phyloP scores from a whole-genome alignment of 2,888 invertebrate species.

The Lymantria dispar region DNA sequence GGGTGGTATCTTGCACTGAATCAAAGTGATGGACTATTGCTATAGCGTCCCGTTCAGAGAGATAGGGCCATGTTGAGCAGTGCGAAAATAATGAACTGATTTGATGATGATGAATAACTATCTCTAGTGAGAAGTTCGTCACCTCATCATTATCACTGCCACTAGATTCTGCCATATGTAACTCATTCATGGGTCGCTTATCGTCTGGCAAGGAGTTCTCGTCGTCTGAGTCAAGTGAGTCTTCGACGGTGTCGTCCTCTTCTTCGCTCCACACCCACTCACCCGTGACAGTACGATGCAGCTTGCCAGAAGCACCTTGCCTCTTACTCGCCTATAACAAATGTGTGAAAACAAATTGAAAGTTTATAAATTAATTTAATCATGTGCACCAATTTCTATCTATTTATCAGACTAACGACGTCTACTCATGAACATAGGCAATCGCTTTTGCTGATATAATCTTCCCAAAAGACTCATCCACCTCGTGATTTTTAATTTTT shows the following conservation, averaged over 20 bases:
- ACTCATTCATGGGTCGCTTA: conserved; percentile 79
- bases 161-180: conserved; percentile 79
- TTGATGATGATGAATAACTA: background rate
- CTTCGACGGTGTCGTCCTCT: conserved; percentile 72
- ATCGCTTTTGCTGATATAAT: too few relatives aligned
- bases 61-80: too few relatives aligned
- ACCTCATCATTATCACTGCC: conserved; percentile 81
- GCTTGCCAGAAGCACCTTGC: conserved; percentile 86
- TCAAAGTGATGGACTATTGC: too few relatives aligned
- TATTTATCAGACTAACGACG: too few relatives aligned
- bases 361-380: too few relatives aligned
- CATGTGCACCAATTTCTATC: too few relatives aligned
- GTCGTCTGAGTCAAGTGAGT: conserved; percentile 38
- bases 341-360: background rate
- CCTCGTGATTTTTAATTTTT: too few relatives aligned
- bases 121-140: too few relatives aligned
- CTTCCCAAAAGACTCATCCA: too few relatives aligned
- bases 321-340: conserved; percentile 55
- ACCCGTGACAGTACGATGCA: conserved; percentile 95
- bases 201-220: conserved; percentile 51
- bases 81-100: background rate
- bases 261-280: conserved; percentile 99
- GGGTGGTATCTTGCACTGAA: too few relatives aligned
- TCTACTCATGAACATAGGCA: too few relatives aligned
- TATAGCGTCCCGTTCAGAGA: too few relatives aligned